A percentile compares a stretch with the other conserved stretches of the same genome.
phyloP scores from a whole-genome alignment of 1,140 invertebrate species.

The Hycleus phaleratus region DNA sequence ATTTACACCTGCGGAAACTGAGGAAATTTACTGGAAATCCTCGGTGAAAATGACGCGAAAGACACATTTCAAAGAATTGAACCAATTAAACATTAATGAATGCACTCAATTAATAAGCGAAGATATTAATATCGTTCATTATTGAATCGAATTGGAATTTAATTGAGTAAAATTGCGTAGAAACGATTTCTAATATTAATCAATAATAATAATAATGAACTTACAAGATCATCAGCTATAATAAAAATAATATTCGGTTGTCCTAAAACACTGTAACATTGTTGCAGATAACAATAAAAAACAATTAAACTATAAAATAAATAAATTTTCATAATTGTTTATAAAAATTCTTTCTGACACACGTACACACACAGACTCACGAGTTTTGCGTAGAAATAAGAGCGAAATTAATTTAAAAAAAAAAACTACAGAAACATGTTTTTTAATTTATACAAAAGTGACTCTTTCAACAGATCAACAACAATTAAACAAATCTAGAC shows the following conservation, averaged over 20 bases:
- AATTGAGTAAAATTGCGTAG: neutral
- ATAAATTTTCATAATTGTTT: neutral
- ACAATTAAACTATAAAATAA: neutral
- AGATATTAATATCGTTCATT: too few species aligned
- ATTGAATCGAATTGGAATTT: neutral
- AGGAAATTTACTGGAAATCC: too few species aligned
- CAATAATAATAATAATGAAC: constrained; percentile 6
- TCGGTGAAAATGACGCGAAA: too few species aligned
- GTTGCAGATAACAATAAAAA: neutral
- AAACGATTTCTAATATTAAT: neutral
- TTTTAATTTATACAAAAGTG: neutral
- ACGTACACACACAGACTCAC: neutral
- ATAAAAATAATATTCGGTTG: constrained; percentile 52
- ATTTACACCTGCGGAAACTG: too few species aligned
- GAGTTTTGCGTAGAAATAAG: neutral
- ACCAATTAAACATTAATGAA: too few species aligned
- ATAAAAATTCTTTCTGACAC: neutral
- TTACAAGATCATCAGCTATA: constrained; percentile 54
- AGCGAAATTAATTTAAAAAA: too few species aligned
- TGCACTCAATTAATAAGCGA: too few species aligned
- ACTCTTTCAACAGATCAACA: neutral
- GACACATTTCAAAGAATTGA: too few species aligned
- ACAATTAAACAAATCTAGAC: too few species aligned
- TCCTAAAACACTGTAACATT: constrained; percentile 6
- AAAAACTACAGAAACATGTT: neutral